Evolutionary conservation across 2,888 invertebrate species (phyloP).

Genomic region (Limnephilus auricula): DNA sequence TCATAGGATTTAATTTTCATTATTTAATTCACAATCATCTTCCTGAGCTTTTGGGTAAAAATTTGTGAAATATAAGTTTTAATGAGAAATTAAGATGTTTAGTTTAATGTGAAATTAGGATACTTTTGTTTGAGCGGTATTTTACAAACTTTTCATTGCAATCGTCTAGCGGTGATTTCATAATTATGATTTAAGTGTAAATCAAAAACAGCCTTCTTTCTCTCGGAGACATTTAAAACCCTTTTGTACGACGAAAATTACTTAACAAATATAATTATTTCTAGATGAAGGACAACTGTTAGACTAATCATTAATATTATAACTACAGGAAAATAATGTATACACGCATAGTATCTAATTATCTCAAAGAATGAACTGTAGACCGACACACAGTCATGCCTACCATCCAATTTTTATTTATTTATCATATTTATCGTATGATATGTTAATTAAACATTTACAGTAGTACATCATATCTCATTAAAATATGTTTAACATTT

Average conservation of each 20-base stretch:
- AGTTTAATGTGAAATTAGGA: background rate
- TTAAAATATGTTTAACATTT: no score
- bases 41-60: background rate
- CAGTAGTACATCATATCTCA: no score
- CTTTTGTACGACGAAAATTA: background rate
- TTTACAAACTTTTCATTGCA: background rate
- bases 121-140: background rate
- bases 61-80: background rate
- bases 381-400: no score
- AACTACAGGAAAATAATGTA: background rate
- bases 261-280: background rate
- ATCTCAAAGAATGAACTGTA: no score
- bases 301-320: background rate
- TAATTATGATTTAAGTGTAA: background rate
- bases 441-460: no score
- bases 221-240: background rate
- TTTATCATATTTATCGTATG: no score
- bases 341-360: no score
- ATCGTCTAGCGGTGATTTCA: background rate
- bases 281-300: background rate
- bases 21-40: slow-evolving; percentile 9
- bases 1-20: background rate
- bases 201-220: background rate
- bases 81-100: background rate
- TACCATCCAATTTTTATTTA: no score